These are phyloP conservation scores for Drosophila kurseongensis DNA, from an alignment of 1,140 invertebrate genomes.

Conservation along the genomic window DNA sequence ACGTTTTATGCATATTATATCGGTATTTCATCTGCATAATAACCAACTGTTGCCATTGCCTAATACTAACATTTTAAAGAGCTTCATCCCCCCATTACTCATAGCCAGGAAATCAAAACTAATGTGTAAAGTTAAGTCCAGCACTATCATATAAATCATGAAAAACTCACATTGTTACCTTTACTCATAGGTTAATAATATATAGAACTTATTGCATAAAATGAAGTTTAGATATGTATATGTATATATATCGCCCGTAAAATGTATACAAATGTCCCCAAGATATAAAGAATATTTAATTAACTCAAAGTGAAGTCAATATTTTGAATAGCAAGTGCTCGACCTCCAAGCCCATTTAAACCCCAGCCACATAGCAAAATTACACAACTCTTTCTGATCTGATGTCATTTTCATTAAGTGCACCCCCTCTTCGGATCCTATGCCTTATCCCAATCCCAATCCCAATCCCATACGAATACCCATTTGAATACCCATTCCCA, in stretches of 20 bases:
- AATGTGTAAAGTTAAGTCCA: neutral
- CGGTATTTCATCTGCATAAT: neutral
- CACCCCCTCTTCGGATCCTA: neutral
- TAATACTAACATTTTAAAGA: neutral
- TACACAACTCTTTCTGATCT: neutral
- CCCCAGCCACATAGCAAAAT: neutral
- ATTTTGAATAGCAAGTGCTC: neutral
- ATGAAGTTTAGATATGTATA: too few species aligned
- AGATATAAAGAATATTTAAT: neutral
- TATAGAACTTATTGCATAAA: neutral
- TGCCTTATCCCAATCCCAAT: neutral
- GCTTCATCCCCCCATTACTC: neutral
- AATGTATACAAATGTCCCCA: neutral
- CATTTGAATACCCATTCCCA: neutral
- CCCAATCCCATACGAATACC: too few species aligned
- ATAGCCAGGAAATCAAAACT: neutral
- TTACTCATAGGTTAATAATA: too few species aligned
- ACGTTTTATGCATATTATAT: neutral
- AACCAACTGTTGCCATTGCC: neutral
- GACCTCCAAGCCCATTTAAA: too few species aligned
- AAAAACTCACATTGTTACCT: too few species aligned
- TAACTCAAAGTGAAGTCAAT: neutral
- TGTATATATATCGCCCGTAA: neutral
- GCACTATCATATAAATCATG: neutral
- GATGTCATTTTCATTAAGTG: neutral